These are phyloP conservation scores for Microctonus brassicae DNA, from an alignment of 2,888 invertebrate genomes.

Conservation along the genomic window DNA sequence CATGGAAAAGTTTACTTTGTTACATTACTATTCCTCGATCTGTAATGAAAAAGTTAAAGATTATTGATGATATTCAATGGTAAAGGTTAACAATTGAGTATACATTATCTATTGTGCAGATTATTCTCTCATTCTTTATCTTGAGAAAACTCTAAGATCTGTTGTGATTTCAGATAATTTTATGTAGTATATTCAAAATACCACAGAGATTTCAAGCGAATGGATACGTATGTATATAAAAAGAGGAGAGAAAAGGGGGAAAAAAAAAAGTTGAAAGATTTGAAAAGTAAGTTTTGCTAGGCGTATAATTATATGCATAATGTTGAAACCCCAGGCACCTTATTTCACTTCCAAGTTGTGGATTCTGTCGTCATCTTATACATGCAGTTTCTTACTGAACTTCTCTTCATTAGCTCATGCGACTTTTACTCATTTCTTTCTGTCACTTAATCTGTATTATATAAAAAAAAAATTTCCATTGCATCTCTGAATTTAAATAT, in stretches of 20 bases:
- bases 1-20: not conserved
- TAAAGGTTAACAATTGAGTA: not conserved
- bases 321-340: not conserved
- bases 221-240: no score
- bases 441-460: not conserved
- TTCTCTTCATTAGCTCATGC: slow-evolving; percentile 1
- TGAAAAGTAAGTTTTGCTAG: slow-evolving; percentile 1
- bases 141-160: not conserved
- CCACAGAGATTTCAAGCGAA: not conserved
- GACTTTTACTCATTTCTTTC: not conserved
- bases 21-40: not conserved
- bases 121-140: not conserved
- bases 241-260: not conserved
- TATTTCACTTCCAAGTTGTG: slow-evolving; percentile 10
- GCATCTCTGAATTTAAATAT: not conserved
- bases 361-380: not conserved
- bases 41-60: not conserved
- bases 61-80: not conserved
- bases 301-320: slow-evolving; percentile 9
- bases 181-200: not conserved
- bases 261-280: not conserved
- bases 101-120: not conserved
- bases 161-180: not conserved
- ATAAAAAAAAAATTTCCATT: not conserved
- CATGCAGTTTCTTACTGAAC: not conserved